phyloP scores from a whole-genome alignment of 2,888 invertebrate genomes.

The Agriotes lineatus region DNA sequence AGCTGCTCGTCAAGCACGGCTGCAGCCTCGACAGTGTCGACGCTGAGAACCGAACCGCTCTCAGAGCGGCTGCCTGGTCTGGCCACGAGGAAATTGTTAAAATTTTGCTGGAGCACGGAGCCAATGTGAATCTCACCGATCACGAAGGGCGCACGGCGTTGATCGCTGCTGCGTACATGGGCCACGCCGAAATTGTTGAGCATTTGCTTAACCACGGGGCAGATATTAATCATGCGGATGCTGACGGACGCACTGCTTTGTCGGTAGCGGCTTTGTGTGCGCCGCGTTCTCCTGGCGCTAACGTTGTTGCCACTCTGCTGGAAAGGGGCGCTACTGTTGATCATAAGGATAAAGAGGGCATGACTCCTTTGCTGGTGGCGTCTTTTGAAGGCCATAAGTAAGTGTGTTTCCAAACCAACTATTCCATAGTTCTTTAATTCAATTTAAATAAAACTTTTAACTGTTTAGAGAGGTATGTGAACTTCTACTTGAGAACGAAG shows the following conservation, averaged over 20 bases:
- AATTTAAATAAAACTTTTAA: not conserved
- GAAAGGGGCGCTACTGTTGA: slow-evolving; percentile 88
- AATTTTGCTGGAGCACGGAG: slow-evolving; percentile 81
- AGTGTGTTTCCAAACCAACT: slow-evolving; percentile 53
- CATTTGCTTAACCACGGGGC: slow-evolving; percentile 86
- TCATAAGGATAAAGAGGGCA: slow-evolving; percentile 86
- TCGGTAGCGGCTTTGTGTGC: slow-evolving; percentile 90
- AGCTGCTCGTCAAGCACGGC: slow-evolving; percentile 80
- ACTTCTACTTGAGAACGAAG: slow-evolving; percentile 89
- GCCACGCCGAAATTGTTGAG: slow-evolving; percentile 91
- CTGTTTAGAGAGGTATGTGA: slow-evolving; percentile 85
- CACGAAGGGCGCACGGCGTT: slow-evolving; percentile 92
- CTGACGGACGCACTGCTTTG: slow-evolving; percentile 89
- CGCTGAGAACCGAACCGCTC: slow-evolving; percentile 88
- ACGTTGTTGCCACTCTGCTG: slow-evolving; percentile 78
- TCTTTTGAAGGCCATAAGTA: slow-evolving; percentile 92
- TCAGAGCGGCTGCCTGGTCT: slow-evolving; percentile 94
- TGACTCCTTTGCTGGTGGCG: slow-evolving; percentile 89
- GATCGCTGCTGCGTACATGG: slow-evolving; percentile 97
- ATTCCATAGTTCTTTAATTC: not conserved
- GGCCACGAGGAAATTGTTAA: slow-evolving; percentile 89
- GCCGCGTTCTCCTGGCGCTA: slow-evolving; percentile 80
- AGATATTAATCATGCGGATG: slow-evolving; percentile 86
- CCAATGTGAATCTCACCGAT: slow-evolving; percentile 86
- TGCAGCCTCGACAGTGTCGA: slow-evolving; percentile 91